phyloP scores from a whole-genome alignment of 2,113 vertebrate genomes.

The Eira barbara region DNA sequence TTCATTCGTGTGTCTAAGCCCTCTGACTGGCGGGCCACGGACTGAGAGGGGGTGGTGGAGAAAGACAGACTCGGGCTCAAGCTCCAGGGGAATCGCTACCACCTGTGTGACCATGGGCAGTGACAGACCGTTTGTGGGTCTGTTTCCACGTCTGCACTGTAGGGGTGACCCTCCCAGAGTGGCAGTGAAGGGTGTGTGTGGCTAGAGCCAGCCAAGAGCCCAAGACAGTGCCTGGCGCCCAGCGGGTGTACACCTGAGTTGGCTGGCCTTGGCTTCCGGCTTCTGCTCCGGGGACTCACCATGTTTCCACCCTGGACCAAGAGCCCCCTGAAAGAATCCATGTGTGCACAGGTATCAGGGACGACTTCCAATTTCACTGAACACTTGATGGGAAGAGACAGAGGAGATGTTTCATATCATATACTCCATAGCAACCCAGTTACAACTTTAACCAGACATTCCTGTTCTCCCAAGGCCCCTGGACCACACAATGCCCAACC shows the following conservation, averaged over 20 bases:
- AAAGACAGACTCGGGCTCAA: background rate
- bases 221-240: background rate
- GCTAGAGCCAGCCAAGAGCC: background rate
- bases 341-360: background rate
- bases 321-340: background rate
- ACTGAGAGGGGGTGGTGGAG: background rate
- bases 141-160: background rate
- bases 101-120: background rate
- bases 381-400: background rate
- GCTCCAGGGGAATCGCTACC: background rate
- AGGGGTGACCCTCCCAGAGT: background rate
- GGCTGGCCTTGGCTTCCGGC: background rate
- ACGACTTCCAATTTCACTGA: background rate
- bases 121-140: background rate
- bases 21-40: background rate
- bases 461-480: background rate
- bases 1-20: background rate
- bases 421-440: background rate
- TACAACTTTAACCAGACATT: background rate
- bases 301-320: background rate
- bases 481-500: background rate
- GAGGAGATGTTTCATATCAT: background rate
- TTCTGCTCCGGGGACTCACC: background rate
- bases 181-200: background rate
- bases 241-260: rapidly evolving